Conservation (phyloP, 2,888 invertebrate genomes). For the Ectemnius continuus region DNA sequence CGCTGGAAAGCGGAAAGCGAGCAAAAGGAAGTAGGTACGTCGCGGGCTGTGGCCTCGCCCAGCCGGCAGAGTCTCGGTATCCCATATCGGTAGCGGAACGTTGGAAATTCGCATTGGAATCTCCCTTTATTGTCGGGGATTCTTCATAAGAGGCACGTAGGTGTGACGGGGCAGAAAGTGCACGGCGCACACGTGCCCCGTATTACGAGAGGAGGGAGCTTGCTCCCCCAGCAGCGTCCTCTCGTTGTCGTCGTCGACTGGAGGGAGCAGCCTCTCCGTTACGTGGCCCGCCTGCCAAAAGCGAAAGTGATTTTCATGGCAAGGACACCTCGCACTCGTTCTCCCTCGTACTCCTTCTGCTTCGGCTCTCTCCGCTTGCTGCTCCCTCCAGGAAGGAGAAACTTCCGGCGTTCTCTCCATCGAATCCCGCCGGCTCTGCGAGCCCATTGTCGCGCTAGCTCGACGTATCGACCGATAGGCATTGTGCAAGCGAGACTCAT, state of each 20-base stretch:
- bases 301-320: conserved; percentile 58
- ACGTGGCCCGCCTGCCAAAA: conserved; percentile 54
- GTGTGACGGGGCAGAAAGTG: not conserved
- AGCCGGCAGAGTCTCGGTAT: not conserved
- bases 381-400: conserved; percentile 24
- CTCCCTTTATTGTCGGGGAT: conserved; percentile 25
- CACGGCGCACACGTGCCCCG: conserved; percentile 34
- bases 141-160: conserved; percentile 31
- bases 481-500: conserved; percentile 46
- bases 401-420: conserved; percentile 36
- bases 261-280: conserved; percentile 25
- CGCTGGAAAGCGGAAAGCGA: not conserved
- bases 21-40: no score
- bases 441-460: conserved; percentile 37
- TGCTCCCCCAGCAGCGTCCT: not conserved
- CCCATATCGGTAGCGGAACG: conserved; percentile 15
- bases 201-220: conserved; percentile 15
- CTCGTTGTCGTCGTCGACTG: conserved; percentile 19
- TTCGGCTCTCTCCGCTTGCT: no score
- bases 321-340: conserved; percentile 19
- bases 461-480: conserved; percentile 46
- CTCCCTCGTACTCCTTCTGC: no score
- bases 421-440: conserved; percentile 10
- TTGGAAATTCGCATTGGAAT: conserved; percentile 36
- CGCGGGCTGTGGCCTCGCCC: no score